Conservation (phyloP, 2,797 vertebrate species). For the Loris lydekkerianus region DNA sequence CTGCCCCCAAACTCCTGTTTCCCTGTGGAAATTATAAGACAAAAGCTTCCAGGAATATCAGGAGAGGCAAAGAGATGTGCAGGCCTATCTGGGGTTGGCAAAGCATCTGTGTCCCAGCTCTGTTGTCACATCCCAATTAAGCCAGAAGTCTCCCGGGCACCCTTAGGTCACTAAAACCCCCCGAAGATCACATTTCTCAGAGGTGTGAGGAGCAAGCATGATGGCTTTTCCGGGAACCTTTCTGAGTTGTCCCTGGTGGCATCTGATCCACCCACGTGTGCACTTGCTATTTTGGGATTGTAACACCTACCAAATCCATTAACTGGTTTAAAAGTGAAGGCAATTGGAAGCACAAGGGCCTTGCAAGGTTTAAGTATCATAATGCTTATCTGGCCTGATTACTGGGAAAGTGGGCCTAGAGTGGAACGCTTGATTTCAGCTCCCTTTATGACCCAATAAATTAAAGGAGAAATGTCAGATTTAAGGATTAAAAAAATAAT, state of each 20-base stretch:
- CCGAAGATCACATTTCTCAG: neutral
- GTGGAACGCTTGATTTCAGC: slow-evolving; percentile 4
- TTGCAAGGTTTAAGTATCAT: slow-evolving; percentile 53
- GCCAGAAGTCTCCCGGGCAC: neutral
- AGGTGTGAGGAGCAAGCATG: neutral
- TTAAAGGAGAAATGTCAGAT: slow-evolving; percentile 40
- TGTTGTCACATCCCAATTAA: rapidly evolving
- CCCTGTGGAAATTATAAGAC: neutral
- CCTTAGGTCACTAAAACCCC: neutral
- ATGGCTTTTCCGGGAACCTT: neutral
- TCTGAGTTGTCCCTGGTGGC: neutral
- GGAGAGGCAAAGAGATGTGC: neutral
- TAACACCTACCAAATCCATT: slow-evolving; percentile 67
- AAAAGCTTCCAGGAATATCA: neutral
- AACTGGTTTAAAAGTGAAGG: slow-evolving; percentile 63
- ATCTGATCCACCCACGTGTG: neutral
- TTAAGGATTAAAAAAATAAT: neutral
- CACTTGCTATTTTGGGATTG: slow-evolving; percentile 59
- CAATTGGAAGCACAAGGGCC: slow-evolving; percentile 57
- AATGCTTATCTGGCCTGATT: slow-evolving; percentile 32
- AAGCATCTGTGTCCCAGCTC: too few relatives aligned
- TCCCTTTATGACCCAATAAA: neutral
- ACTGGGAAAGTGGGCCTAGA: neutral
- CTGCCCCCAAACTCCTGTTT: neutral
- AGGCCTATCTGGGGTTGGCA: neutral